Percentiles rank a stretch among this genome's conserved stretches.
Conservation (phyloP, 2,113 vertebrate species). For the Oxygymnocypris stewartii region DNA sequence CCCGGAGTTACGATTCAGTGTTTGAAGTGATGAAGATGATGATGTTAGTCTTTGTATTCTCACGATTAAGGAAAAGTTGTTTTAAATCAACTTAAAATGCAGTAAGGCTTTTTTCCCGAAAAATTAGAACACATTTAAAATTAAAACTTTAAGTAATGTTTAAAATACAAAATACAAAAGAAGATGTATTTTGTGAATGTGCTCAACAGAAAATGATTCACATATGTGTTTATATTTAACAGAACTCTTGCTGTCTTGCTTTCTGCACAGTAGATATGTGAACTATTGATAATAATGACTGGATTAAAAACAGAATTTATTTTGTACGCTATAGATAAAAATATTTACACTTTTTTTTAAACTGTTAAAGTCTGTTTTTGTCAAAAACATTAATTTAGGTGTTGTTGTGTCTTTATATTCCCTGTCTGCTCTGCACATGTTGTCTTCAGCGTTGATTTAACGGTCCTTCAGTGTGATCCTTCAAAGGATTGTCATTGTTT, state of each 20-base stretch:
- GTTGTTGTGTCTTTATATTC: not conserved
- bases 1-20: not conserved
- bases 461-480: conserved; percentile 42
- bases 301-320: not conserved
- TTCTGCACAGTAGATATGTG: too few relatives aligned
- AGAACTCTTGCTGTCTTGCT: too few relatives aligned
- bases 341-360: not conserved
- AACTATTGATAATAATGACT: not conserved
- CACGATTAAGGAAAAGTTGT: not conserved
- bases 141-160: too few relatives aligned
- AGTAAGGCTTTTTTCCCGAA: too few relatives aligned
- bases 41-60: not conserved
- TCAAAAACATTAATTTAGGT: not conserved
- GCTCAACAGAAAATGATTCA: too few relatives aligned
- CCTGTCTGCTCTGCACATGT: not conserved
- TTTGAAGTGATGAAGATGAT: not conserved
- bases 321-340: not conserved
- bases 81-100: not conserved
- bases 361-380: not conserved
- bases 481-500: conserved; percentile 82
- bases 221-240: too few relatives aligned
- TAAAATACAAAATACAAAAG: too few relatives aligned
- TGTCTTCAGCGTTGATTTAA: conserved; percentile 1
- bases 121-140: too few relatives aligned
- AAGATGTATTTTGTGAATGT: too few relatives aligned